Percentiles rank a stretch among this genome's conserved stretches.
Conservation (phyloP, 2,113 vertebrate species). For the Notarius lentiginosus region DNA sequence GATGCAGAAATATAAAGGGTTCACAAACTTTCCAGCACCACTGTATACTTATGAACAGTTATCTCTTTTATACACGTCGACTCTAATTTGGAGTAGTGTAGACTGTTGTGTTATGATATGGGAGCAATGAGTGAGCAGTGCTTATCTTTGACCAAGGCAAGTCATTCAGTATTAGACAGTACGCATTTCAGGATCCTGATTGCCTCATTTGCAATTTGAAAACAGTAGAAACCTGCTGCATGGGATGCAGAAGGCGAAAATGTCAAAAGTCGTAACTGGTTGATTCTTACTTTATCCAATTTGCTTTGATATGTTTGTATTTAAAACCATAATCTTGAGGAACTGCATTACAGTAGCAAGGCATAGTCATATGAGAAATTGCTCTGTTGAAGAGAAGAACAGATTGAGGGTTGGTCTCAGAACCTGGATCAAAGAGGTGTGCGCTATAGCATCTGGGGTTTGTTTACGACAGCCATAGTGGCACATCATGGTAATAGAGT, state of each 20-base stretch:
- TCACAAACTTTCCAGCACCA: too few species aligned
- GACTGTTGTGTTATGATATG: background rate
- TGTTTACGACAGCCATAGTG: conserved; percentile 76
- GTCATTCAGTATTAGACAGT: conserved; percentile 14
- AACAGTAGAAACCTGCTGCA: too few species aligned
- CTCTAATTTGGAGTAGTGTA: background rate
- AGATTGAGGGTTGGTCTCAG: conserved; percentile 41
- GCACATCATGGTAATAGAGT: conserved; percentile 76
- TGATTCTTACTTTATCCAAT: background rate
- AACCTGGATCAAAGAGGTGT: conserved; percentile 53
- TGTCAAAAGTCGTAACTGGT: background rate
- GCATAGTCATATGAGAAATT: conserved; percentile 23
- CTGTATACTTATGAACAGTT: background rate
- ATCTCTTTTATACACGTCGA: background rate
- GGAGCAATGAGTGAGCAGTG: background rate
- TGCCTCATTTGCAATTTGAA: background rate
- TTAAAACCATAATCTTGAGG: background rate
- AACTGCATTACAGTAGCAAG: background rate
- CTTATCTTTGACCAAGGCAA: conserved; percentile 1
- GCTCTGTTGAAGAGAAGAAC: conserved; percentile 25
- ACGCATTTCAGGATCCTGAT: background rate
- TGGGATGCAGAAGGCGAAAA: background rate
- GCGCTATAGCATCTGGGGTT: conserved; percentile 71
- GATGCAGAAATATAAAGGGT: too few species aligned
- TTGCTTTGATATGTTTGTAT: background rate